These are phyloP conservation scores for Bucco capensis DNA, from an alignment of 2,113 vertebrate genomes.

Conservation along the genomic window DNA sequence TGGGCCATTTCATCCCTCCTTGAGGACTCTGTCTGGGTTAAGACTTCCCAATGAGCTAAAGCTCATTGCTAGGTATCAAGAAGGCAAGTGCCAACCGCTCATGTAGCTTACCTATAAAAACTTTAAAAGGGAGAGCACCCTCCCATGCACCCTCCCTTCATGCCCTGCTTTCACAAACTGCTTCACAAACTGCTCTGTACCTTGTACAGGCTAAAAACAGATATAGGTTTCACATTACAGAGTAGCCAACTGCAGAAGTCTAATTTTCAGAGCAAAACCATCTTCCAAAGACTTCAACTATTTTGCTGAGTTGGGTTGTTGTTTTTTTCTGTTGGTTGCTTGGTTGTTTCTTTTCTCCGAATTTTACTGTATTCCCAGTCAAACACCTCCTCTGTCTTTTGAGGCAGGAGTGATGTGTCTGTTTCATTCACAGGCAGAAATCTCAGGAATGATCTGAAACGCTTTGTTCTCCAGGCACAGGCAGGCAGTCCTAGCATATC, in stretches of 20 bases:
- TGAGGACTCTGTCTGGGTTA: too few species aligned
- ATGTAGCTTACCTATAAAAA: too few species aligned
- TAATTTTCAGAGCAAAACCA: not conserved
- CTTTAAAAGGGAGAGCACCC: too few species aligned
- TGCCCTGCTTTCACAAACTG: too few species aligned
- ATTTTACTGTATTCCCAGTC: not conserved
- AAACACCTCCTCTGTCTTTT: not conserved
- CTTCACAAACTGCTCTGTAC: too few species aligned
- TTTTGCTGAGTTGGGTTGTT: not conserved
- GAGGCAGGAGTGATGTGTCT: not conserved
- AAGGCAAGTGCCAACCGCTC: too few species aligned
- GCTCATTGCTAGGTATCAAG: too few species aligned
- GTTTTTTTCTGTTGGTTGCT: not conserved
- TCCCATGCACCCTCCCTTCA: too few species aligned
- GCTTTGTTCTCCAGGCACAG: not conserved
- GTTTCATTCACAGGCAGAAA: not conserved
- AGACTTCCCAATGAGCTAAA: too few species aligned
- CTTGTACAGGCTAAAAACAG: constrained; percentile 19
- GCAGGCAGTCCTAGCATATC: not conserved
- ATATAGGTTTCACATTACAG: not conserved
- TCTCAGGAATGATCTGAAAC: not conserved
- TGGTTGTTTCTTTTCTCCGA: fast-evolving
- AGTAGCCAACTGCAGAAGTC: not conserved
- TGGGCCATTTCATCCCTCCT: too few species aligned
- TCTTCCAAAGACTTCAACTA: not conserved